A percentile compares a stretch with the other conserved stretches of the same genome.
phyloP scores from a whole-genome alignment of 2,113 vertebrate genomes.

The Papio anubis region DNA sequence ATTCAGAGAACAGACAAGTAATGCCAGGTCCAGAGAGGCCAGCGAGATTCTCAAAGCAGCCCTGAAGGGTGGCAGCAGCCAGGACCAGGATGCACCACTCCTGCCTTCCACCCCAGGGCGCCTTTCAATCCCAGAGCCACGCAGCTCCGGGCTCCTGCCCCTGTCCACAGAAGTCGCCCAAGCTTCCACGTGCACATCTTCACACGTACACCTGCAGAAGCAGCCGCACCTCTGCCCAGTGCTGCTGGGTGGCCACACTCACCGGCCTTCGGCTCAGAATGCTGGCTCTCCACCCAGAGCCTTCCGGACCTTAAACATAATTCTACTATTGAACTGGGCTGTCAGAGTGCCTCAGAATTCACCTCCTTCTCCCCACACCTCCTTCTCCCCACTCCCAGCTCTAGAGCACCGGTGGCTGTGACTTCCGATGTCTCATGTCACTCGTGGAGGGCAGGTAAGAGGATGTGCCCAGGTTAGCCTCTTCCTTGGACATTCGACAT shows the following conservation, averaged over 20 bases:
- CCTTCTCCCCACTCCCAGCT: not conserved
- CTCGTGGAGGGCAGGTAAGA: not conserved
- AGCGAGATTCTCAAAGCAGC: not conserved
- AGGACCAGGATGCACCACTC: not conserved
- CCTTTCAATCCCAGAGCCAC: not conserved
- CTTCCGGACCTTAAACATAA: not conserved
- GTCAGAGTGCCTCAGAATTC: not conserved
- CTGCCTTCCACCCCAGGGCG: not conserved
- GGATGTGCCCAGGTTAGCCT: not conserved
- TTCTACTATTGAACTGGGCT: not conserved
- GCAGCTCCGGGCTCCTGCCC: not conserved
- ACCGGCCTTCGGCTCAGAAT: not conserved
- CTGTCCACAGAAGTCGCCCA: not conserved
- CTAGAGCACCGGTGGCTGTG: not conserved
- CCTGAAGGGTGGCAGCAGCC: not conserved
- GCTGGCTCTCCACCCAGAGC: not conserved
- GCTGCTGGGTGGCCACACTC: not conserved
- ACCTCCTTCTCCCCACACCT: not conserved
- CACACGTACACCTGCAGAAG: not conserved
- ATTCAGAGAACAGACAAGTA: slow-evolving; percentile 34
- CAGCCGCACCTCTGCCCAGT: not conserved
- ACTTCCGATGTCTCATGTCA: not conserved
- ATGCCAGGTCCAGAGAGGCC: not conserved
- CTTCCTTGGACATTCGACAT: not conserved
- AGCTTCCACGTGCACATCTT: not conserved